These are phyloP conservation scores for Ceraclea dissimilis DNA, from an alignment of 2,888 invertebrate genomes.

Conservation along the genomic window DNA sequence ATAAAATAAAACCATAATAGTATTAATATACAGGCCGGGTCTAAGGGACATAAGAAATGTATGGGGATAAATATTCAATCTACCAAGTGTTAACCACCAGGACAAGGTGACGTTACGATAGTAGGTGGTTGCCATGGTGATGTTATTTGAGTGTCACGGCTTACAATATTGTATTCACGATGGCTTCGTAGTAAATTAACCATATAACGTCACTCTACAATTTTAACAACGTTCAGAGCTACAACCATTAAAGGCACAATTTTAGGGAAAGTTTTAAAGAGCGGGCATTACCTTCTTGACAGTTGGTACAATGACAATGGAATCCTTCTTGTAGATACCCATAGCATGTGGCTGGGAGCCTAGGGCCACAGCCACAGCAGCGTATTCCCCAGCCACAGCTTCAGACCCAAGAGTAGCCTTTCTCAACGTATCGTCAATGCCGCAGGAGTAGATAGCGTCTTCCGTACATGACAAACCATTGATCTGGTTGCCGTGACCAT, in stretches of 20 bases:
- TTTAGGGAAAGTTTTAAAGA: neutral
- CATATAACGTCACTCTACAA: no score
- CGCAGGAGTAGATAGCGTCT: constrained; percentile 72
- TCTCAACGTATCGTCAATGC: constrained; percentile 89
- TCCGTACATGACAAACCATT: constrained; percentile 75
- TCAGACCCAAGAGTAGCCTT: constrained; percentile 44
- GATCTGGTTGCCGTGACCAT: constrained; percentile 94
- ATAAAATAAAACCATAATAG: constrained; percentile 8
- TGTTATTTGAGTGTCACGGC: no score
- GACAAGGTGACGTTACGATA: no score
- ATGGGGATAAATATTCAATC: no score
- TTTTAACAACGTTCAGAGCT: no score
- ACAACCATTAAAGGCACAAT: no score
- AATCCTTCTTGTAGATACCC: constrained; percentile 64
- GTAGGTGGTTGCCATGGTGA: no score
- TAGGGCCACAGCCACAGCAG: constrained; percentile 61
- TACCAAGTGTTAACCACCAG: neutral
- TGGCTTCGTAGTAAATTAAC: no score
- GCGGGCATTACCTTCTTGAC: constrained; percentile 65
- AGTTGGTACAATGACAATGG: constrained; percentile 71
- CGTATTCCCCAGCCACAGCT: constrained; percentile 55
- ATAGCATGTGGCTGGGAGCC: constrained; percentile 87
- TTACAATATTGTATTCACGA: no score
- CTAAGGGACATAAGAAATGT: neutral
- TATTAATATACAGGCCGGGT: no score